These are phyloP conservation scores for Ectobius pallidus DNA, from an alignment of 2,888 invertebrate genomes.

Conservation along the genomic window DNA sequence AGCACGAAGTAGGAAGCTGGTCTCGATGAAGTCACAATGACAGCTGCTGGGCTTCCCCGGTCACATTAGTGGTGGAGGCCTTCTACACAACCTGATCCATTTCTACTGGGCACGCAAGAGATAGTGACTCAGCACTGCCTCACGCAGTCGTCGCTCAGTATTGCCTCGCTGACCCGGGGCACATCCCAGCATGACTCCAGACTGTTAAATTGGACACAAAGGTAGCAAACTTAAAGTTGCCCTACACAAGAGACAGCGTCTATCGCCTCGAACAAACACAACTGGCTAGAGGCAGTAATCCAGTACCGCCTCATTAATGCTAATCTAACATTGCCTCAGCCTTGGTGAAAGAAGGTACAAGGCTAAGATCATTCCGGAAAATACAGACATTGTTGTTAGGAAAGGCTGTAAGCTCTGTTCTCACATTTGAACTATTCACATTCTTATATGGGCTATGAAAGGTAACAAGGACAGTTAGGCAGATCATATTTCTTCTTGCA, in stretches of 20 bases:
- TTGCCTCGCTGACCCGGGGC: neutral
- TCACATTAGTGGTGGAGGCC: slow-evolving; percentile 37
- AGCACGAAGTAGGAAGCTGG: slow-evolving; percentile 78
- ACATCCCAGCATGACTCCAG: too few relatives aligned
- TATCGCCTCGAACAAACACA: too few relatives aligned
- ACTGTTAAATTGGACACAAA: too few relatives aligned
- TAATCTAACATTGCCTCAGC: neutral
- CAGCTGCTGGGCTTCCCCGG: slow-evolving; percentile 62
- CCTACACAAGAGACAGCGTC: too few relatives aligned
- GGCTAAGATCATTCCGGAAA: slow-evolving; percentile 3
- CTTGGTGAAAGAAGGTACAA: too few relatives aligned
- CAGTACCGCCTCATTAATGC: neutral
- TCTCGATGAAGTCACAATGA: slow-evolving; percentile 84
- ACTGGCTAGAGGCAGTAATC: neutral
- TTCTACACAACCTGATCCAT: slow-evolving; percentile 41
- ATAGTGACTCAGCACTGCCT: slow-evolving; percentile 33
- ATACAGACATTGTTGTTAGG: neutral
- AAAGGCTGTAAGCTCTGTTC: neutral
- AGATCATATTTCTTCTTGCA: too few relatives aligned
- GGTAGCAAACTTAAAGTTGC: too few relatives aligned
- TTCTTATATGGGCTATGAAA: too few relatives aligned
- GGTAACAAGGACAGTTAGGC: too few relatives aligned
- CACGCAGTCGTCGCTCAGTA: neutral
- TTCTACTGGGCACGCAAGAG: slow-evolving; percentile 44
- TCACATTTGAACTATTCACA: too few relatives aligned